Base-by-base conservation (phyloP, 2,888 invertebrate genomes). In the Rhingia rostrata region DNA sequence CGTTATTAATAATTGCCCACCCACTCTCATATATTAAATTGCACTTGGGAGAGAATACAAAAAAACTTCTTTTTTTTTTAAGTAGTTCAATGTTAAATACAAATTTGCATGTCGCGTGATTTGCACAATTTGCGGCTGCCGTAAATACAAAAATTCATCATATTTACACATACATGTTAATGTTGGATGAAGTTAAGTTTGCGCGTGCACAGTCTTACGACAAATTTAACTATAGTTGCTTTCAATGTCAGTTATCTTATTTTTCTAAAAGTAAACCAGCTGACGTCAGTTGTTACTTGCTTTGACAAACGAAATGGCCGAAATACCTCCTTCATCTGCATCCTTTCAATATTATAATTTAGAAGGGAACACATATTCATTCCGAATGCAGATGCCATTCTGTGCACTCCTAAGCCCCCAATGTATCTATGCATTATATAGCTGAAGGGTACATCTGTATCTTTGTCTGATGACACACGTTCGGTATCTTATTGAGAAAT, bases 31-130 rank as follows among this genome's bases (percentile, higher is more conserved):
- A 66, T 64, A n/a, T 37, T 30, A 45, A 35, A 49, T 37, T 32
- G 64, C 32, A 22, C 6, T 1, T 49, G 45, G 54, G 47, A 77
- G 32, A 6, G 12, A 22, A 30, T 39, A 75, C n/a, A 47, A 51
- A 60, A 60, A 69, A 66, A 41, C n/a, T n/a, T 22, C 2, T 22
- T 22, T 22, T 22, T 22, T 22, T 22, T 22, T 22, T 32, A 66
- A 58, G 7, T 61, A 53, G 69, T 63, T 78, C 78, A 78, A 78
- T 78, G 78, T 63, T 70, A 72, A 66, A 53, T 37, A 53, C 30
- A 37, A 39, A 54, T 45, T 66, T 54, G 41, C 73, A 67, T 61
- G 54, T 80, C 37, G 73, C 73, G 73, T 73, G 66, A 54, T 80
- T 54, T 53, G 14, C 53, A 32, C 39, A 66, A 66, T 73, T 73